Evolutionary conservation across 1,140 invertebrate species (phyloP), one percentile per base, ranked within the genome.

Genomic region (Mizuhopecten yessoensis): DNA sequence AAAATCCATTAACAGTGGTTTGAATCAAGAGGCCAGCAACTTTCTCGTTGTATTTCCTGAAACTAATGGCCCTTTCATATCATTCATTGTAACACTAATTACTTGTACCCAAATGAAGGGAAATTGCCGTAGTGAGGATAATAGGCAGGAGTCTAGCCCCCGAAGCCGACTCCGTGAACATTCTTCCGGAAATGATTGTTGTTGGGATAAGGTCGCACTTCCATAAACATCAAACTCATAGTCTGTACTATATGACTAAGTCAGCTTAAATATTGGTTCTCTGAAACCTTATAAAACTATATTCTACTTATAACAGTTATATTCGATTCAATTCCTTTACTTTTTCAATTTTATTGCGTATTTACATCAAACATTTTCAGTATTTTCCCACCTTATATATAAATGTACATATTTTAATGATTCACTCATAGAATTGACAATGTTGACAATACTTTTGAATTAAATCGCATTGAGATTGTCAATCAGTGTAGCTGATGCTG

Each of bases 121-220:
- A 87, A 87, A 36, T 87, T 34, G 87, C 87, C 29, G 34, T 87
- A 20, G n/a, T 87, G 23, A 23, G 87, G 36, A 39, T 87, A 87
- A 87, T 87, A 36, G 34, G 13, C n/a, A 36, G 34, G n/a, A 87
- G 34, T 34, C 36, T 39, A 39, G 87, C 34, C 34, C 33, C 36
- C 34, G 34, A n/a, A 34, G 36, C 34, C 36, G 87, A 87, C 36
- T 87, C 36, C 34, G 34, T 33, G 29, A 34, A 36, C 34, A 36
- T 36, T 87, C n/a, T 87, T 87, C 87, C 87, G 87, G 87, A 87
- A 87, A 87, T 87, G 87, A 87, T 87, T 39, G 57, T 75, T 75
- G 57, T 75, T 75, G 17, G 57, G 57, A 75, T 75, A 75, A n/a
- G n/a, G 57, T 75, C 57, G n/a, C 57, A 75, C 57, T 75, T 75